Percentiles rank a stretch among this genome's conserved stretches.
phyloP scores from a whole-genome alignment of 2,797 vertebrate genomes.

The Serranus cabrilla region DNA sequence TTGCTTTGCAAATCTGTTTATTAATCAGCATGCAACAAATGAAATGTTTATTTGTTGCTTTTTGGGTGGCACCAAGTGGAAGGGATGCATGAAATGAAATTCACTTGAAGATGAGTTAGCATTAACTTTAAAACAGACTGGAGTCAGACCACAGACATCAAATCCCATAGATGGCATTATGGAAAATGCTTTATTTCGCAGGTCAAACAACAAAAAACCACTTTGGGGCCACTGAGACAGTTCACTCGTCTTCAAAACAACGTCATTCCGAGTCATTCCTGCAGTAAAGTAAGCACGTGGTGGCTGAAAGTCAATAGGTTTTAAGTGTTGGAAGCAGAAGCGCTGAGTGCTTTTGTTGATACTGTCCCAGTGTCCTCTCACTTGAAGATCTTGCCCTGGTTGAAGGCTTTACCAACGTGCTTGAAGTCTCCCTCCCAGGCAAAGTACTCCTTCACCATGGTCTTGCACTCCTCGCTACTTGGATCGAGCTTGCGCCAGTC shows the following conservation, averaged over 20 bases:
- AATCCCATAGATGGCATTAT: slow-evolving; percentile 68
- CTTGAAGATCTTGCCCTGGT: slow-evolving; percentile 95
- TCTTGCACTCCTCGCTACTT: slow-evolving; percentile 90
- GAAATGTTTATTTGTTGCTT: not conserved
- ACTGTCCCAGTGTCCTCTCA: slow-evolving; percentile 77
- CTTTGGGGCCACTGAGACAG: slow-evolving; percentile 69
- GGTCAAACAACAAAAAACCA: slow-evolving; percentile 77
- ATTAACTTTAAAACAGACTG: not conserved
- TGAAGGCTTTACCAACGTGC: slow-evolving; percentile 91
- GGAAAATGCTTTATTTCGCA: slow-evolving; percentile 85
- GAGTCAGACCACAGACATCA: slow-evolving; percentile 50
- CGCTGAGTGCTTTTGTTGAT: slow-evolving; percentile 59
- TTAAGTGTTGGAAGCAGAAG: slow-evolving; percentile 62
- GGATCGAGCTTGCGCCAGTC: slow-evolving; percentile 92
- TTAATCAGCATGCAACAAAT: not conserved
- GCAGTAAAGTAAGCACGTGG: slow-evolving; percentile 71
- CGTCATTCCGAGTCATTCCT: slow-evolving; percentile 69
- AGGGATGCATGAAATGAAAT: too few species aligned
- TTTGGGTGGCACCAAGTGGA: not conserved
- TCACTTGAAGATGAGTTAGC: not conserved
- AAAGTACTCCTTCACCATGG: slow-evolving; percentile 94
- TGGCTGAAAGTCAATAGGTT: slow-evolving; percentile 76
- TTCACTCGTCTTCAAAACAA: slow-evolving; percentile 69
- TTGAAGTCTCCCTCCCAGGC: slow-evolving; percentile 94
- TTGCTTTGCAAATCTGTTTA: accelerated